Conservation (phyloP, 2,113 vertebrate genomes). For the Laticauda laticaudata region DNA sequence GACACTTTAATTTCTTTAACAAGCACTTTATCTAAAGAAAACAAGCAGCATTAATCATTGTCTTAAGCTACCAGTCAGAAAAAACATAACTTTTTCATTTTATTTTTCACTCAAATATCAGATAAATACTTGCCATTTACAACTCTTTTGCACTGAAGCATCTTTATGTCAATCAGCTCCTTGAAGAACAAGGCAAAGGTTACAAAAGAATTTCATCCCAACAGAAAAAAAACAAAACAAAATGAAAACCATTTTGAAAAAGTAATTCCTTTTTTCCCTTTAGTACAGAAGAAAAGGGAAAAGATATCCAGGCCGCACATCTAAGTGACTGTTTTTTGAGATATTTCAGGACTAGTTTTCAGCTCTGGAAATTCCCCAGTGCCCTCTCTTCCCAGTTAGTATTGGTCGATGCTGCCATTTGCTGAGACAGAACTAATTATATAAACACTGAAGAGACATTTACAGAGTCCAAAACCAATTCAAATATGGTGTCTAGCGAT, state of each 20-base stretch:
- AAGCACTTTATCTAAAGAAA: not conserved
- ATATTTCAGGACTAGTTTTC: not conserved
- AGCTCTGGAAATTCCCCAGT: not conserved
- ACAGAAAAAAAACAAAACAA: not conserved
- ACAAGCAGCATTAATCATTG: not conserved
- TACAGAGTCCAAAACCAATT: not conserved
- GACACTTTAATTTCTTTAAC: not conserved
- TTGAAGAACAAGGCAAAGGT: constrained; percentile 57
- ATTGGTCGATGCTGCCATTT: not conserved
- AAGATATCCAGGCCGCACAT: not conserved
- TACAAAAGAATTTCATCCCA: not conserved
- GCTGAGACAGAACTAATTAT: not conserved
- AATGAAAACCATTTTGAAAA: not conserved
- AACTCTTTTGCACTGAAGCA: constrained; percentile 88
- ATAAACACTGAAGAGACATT: not conserved
- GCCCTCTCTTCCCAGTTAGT: not conserved
- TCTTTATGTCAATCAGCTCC: constrained; percentile 96
- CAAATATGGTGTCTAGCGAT: not conserved
- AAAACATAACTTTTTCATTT: not conserved
- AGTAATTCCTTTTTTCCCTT: not conserved
- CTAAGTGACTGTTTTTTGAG: not conserved
- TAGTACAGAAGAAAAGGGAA: not conserved
- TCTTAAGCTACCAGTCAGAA: not conserved
- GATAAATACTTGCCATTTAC: constrained; percentile 80
- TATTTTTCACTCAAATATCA: not conserved